These are phyloP conservation scores for Drosophila picticornis DNA, from an alignment of 2,888 invertebrate species.

Conservation along the genomic window DNA sequence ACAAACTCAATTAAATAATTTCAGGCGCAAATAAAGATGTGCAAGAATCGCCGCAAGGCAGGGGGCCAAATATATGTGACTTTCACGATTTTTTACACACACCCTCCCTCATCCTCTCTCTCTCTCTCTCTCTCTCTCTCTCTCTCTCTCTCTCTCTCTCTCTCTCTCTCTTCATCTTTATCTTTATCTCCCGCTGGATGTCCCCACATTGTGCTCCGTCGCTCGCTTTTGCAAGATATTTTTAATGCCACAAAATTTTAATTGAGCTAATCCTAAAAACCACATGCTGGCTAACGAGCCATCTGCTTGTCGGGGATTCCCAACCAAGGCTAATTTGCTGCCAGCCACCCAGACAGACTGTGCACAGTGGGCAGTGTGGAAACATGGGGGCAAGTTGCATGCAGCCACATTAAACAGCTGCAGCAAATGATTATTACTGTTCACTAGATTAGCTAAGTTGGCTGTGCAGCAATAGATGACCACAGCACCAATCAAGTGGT, in stretches of 20 bases:
- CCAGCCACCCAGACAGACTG: background rate
- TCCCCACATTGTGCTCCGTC: conserved; percentile 24
- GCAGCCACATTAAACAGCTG: conserved; percentile 61
- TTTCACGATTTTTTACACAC: conserved; percentile 42
- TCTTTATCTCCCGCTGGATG: background rate
- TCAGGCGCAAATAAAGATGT: conserved; percentile 75
- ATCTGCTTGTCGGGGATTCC: conserved; percentile 47
- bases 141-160: conserved; percentile 29
- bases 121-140: background rate
- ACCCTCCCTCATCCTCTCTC: background rate
- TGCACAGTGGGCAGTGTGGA: conserved; percentile 1
- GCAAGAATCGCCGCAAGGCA: conserved; percentile 21
- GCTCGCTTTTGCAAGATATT: conserved; percentile 58
- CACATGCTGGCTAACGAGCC: conserved; percentile 77
- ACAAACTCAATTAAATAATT: conserved; percentile 82
- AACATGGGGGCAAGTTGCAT: background rate
- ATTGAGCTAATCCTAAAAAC: conserved; percentile 77
- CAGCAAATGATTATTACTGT: conserved; percentile 70
- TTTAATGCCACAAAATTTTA: conserved; percentile 76
- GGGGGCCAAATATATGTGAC: conserved; percentile 36
- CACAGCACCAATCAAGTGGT: conserved; percentile 1
- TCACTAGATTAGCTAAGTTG: conserved; percentile 58
- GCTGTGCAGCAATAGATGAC: conserved; percentile 37
- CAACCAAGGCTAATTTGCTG: conserved; percentile 54
- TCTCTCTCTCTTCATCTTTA: conserved; percentile 30